Conservation (phyloP, 1,140 invertebrate species). For the Drosophila sp. region DNA sequence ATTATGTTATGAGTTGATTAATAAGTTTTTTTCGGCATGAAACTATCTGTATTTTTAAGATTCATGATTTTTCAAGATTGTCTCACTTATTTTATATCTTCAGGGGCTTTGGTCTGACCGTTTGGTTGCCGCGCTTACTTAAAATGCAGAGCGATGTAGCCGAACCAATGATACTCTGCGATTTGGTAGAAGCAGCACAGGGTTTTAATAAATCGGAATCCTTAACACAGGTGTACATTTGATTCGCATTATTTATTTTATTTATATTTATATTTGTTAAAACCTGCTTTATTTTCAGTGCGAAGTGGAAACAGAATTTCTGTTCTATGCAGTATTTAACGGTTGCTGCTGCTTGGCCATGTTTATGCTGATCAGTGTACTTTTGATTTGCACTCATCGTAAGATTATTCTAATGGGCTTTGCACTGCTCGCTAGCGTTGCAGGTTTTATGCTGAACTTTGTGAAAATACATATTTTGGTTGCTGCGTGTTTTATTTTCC, state of each 20-base stretch:
- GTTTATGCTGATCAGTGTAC: constrained; percentile 36
- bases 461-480: neutral
- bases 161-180: constrained; percentile 8
- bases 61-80: no score
- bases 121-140: constrained; percentile 53
- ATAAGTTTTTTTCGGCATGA: no score
- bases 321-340: constrained; percentile 9
- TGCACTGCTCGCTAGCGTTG: neutral
- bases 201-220: neutral
- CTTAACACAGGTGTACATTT: neutral
- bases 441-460: constrained; percentile 37
- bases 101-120: constrained; percentile 34
- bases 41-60: no score
- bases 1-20: no score
- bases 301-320: neutral
- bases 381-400: constrained; percentile 33
- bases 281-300: constrained; percentile 20
- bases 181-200: neutral
- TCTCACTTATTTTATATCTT: neutral
- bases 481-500: constrained; percentile 2
- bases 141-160: neutral
- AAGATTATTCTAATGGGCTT: constrained; percentile 10
- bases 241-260: no score
- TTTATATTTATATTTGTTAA: neutral
- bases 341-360: constrained; percentile 4